phyloP scores from a whole-genome alignment of 2,888 invertebrate genomes.

The Platerodrilus igneus region DNA sequence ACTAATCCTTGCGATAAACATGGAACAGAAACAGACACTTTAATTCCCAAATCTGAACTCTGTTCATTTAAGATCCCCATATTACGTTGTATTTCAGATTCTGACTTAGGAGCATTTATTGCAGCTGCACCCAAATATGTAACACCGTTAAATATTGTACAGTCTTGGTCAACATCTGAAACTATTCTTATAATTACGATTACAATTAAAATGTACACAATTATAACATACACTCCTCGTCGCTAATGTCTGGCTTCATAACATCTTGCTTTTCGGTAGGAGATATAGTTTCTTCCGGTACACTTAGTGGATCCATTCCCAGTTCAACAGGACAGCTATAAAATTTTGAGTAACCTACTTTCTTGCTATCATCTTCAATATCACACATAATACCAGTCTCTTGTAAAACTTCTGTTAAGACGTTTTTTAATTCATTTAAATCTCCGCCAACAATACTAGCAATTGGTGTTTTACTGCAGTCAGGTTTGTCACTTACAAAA shows the following conservation, averaged over 20 bases:
- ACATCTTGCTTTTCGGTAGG: conserved; percentile 68
- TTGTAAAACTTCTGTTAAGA: conserved; percentile 55
- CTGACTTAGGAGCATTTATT: conserved; percentile 89
- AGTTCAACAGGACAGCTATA: conserved; percentile 45
- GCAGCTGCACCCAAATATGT: conserved; percentile 89
- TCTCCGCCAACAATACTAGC: conserved; percentile 60
- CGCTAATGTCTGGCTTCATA: conserved; percentile 74
- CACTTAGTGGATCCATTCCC: conserved; percentile 39
- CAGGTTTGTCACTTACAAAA: conserved; percentile 57
- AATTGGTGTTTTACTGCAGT: conserved; percentile 51
- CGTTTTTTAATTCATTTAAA: conserved; percentile 58
- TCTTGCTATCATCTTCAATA: conserved; percentile 41
- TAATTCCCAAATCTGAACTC: conserved; percentile 70
- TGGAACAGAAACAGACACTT: conserved; percentile 89
- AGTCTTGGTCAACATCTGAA: conserved; percentile 81
- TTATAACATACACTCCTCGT: conserved; percentile 61
- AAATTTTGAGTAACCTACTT: conserved; percentile 52
- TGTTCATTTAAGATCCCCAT: conserved; percentile 86
- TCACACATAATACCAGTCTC: conserved; percentile 38
- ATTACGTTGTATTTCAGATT: conserved; percentile 86
- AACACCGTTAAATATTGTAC: conserved; percentile 88
- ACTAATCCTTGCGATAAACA: conserved; percentile 89
- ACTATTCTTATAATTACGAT: conserved; percentile 45
- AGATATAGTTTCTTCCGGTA: conserved; percentile 29
- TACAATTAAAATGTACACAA: conserved; percentile 4